These are phyloP conservation scores for Antitype chi DNA, from an alignment of 2,888 invertebrate genomes.

Conservation along the genomic window DNA sequence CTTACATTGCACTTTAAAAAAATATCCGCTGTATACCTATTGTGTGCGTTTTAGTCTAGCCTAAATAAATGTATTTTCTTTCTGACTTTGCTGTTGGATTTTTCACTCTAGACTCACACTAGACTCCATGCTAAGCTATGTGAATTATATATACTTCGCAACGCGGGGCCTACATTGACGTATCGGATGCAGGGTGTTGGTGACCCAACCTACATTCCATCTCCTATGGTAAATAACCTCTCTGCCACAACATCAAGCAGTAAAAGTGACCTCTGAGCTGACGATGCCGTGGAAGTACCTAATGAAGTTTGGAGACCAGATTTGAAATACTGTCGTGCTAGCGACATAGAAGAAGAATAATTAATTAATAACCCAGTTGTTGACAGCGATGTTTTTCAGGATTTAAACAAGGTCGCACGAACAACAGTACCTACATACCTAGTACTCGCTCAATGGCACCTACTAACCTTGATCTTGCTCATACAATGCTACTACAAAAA, in stretches of 20 bases:
- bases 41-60: too few relatives aligned
- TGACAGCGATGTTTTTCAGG: slow-evolving; percentile 3
- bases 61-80: too few relatives aligned
- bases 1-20: too few relatives aligned
- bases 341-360: neutral
- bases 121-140: neutral
- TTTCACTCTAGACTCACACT: neutral
- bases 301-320: neutral
- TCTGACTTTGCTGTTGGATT: neutral
- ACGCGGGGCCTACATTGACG: too few relatives aligned
- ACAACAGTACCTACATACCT: neutral
- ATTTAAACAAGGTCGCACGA: slow-evolving; percentile 15
- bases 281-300: neutral
- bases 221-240: neutral
- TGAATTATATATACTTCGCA: too few relatives aligned
- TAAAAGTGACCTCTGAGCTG: neutral
- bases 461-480: slow-evolving; percentile 55
- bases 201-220: neutral
- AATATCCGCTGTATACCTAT: too few relatives aligned
- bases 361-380: neutral
- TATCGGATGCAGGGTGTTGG: neutral
- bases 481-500: slow-evolving; percentile 13
- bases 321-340: neutral
- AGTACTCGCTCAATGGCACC: neutral
- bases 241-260: neutral